Base-by-base conservation (phyloP, 1,140 invertebrate species). In the Rhopalosiphum maidis region DNA sequence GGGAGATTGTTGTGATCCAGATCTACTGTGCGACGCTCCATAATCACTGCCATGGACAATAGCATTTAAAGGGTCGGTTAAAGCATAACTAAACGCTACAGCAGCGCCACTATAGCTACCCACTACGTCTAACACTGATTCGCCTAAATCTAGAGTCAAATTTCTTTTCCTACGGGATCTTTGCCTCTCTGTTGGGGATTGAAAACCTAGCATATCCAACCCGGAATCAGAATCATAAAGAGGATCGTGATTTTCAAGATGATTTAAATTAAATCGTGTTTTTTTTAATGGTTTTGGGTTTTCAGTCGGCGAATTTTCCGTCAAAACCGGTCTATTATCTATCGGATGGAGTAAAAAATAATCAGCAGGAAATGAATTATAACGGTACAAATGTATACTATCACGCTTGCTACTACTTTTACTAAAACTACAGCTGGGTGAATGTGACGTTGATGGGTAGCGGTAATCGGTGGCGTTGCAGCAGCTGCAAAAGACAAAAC, bases 31-130 rank as follows among this genome's bases (percentile, higher is more conserved):
- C 35, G 91, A 93, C 25, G 48, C 85, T 90, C 94, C 95, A 94
- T 96, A 96, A 94, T 96, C 96, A 94, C 96, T 96, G 94, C 95
- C 96, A 91, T 90, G 93, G 60, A 93, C 94, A 94, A 94, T 91
- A 94, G 93, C 91, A 90, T 87, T 89, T 93, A 94, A 83, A 88
- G 91, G 60, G 60, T 82, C 88, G 91, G 91, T 93, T 93, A 93
- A 93, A 93, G 91, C 91, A 93, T 85, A 77, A 93, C 91, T 93
- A 93, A 54, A 85, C 77, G 91, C 91, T 93, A 93, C 91, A 85
- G 91, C 91, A 93, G 77, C 91, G 91, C 91, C 77, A 93, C 91
- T 93, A 93, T 93, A 93, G 77, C 91, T 93, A 93, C 91, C 91
- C 91, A 83, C 91, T 93, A 93, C 91, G 48, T 85, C 91, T 93